Base-by-base conservation (phyloP, 2,888 invertebrate genomes). In the Minunthozetes semirufus region DNA sequence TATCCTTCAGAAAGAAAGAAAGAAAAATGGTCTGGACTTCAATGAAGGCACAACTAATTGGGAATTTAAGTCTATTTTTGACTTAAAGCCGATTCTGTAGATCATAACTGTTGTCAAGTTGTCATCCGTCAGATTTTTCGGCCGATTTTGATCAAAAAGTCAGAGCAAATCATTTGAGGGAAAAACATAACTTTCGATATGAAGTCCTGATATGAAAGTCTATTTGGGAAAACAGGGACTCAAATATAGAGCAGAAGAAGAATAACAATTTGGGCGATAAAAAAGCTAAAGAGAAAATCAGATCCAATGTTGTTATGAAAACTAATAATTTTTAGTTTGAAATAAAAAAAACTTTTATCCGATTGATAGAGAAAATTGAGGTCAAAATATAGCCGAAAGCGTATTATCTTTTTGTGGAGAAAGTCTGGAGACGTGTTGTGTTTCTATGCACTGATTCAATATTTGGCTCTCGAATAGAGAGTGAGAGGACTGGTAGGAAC, bases 321-420 rank as follows among this genome's bases (percentile, higher is more conserved):
- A 29, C 27, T 27, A 59, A 59, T 59, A 59, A 59, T 59, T 25
- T 25, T 29, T 6, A 42, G 42, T 42, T 42, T 42, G 42, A 13
- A 42, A 42, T 59, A 15, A 22, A 22, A 13, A n/a, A 63, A 66
- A 66, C n/a, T 42, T 70, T 48, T 46, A 2, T 66, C 48, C 46
- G 13, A 70, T 70, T 46, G 70, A 70, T 70, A 46, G 22, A 2
- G 19, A 33, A 66, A 70, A 63, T 70, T 70, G 70, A 70, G 70
- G 70, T 48, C 70, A 70, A 70, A 70, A 70, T 46, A 70, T 22
- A 48, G 70, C 70, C 70, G 70, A 70, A 70, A 48, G 70, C 70
- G 8, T 25, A 25, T 70, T 42, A 29, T n/a, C 27, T 17, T 66
- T 66, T 66, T 22, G 25, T 46, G 48, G 46, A 46, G 70, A 70